A percentile compares a stretch with the other conserved stretches of the same genome.
phyloP scores from a whole-genome alignment of 2,888 invertebrate genomes.

The Thelaira solivaga region DNA sequence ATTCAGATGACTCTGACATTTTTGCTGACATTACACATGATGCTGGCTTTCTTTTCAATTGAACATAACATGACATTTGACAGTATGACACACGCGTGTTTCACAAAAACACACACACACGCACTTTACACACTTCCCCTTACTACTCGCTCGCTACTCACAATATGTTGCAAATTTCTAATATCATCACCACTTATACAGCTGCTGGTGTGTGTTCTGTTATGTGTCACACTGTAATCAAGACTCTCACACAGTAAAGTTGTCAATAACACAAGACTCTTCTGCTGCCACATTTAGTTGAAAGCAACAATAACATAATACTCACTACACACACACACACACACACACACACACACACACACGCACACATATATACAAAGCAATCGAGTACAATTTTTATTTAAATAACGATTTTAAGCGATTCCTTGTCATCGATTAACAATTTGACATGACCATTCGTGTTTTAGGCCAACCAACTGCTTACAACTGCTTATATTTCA shows the following conservation, averaged over 20 bases:
- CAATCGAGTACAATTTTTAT: too few relatives aligned
- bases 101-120: neutral
- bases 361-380: too few relatives aligned
- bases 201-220: neutral
- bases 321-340: too few relatives aligned
- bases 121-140: too few relatives aligned
- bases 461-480: constrained; percentile 37
- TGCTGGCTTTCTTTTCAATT: constrained; percentile 51
- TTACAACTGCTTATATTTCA: neutral
- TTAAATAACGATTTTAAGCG: constrained; percentile 44
- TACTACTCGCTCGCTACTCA: too few relatives aligned
- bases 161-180: neutral
- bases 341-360: too few relatives aligned
- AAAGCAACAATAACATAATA: too few relatives aligned
- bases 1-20: constrained; percentile 59
- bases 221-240: constrained; percentile 40
- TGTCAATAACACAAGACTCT: constrained; percentile 30
- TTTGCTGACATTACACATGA: constrained; percentile 59
- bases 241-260: constrained; percentile 37
- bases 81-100: constrained; percentile 60
- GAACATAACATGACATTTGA: constrained; percentile 62
- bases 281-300: too few relatives aligned
- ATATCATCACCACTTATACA: neutral
- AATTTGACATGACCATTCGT: constrained; percentile 58
- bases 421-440: constrained; percentile 56